Evolutionary conservation across 2,888 invertebrate species (phyloP).

Genomic region (Aphidius colemani): DNA sequence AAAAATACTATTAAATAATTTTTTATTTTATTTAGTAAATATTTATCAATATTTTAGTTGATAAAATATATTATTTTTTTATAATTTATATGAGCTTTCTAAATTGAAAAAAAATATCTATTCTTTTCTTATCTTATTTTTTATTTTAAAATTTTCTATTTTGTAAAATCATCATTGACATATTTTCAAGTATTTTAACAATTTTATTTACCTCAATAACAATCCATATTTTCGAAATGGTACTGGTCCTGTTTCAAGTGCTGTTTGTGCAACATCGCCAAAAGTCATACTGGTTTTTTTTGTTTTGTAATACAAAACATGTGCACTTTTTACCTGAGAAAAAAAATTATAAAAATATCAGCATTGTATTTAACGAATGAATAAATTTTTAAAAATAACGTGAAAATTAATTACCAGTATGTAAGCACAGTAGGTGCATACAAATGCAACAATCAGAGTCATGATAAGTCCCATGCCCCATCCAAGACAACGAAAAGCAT

Average conservation of each 20-base stretch:
- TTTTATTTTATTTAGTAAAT: no score
- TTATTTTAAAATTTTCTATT: no score
- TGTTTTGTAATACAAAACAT: slow-evolving; percentile 76
- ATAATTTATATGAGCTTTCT: no score
- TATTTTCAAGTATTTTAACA: not conserved
- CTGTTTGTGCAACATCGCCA: slow-evolving; percentile 81
- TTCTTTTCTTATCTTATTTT: no score
- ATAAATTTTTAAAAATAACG: not conserved
- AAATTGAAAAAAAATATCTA: no score
- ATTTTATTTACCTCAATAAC: slow-evolving; percentile 65
- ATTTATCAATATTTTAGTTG: no score
- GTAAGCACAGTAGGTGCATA: slow-evolving; percentile 95
- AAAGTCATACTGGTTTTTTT: slow-evolving; percentile 79
- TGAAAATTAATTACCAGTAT: slow-evolving; percentile 74
- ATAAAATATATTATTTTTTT: not conserved
- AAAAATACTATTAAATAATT: no score
- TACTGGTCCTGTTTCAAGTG: slow-evolving; percentile 78
- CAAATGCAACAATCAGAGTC: slow-evolving; percentile 81
- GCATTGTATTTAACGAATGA: no score
- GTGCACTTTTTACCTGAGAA: slow-evolving; percentile 79
- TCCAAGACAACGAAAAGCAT: slow-evolving; percentile 87
- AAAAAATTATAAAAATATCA: no score
- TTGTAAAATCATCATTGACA: not conserved
- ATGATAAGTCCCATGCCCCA: slow-evolving; percentile 82
- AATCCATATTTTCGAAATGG: slow-evolving; percentile 69